Evolutionary conservation across 2,888 invertebrate species (phyloP).

Genomic region (Myopa testacea): DNA sequence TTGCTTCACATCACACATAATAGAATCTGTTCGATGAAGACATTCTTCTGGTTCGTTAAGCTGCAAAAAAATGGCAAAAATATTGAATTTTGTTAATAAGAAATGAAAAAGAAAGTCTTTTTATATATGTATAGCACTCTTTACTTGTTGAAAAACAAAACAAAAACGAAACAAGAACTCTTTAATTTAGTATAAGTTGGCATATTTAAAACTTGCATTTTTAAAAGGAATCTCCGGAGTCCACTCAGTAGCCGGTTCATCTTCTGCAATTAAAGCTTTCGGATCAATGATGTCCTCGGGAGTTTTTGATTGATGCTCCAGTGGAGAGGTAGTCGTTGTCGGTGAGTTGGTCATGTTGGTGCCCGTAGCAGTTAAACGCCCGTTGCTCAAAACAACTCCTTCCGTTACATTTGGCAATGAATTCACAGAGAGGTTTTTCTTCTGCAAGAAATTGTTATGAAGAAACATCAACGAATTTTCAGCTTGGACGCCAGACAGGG

Average conservation of each 20-base stretch:
- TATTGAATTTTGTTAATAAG: neutral
- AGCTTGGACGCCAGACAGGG: constrained; percentile 47
- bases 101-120: neutral
- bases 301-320: constrained; percentile 52
- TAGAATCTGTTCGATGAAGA: constrained; percentile 63
- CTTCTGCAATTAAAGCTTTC: constrained; percentile 75
- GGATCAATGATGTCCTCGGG: constrained; percentile 57
- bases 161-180: constrained; percentile 19
- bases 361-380: constrained; percentile 9
- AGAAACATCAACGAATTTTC: constrained; percentile 44
- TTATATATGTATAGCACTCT: no score
- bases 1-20: constrained; percentile 60
- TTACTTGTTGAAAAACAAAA: neutral
- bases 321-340: constrained; percentile 52
- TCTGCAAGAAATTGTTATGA: constrained; percentile 49
- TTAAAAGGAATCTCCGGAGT: constrained; percentile 93
- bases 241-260: constrained; percentile 86
- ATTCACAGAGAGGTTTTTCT: constrained; percentile 60
- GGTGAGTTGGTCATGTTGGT: constrained; percentile 47
- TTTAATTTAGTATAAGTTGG: neutral
- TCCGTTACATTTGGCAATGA: constrained; percentile 63
- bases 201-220: constrained; percentile 73
- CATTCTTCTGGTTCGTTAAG: constrained; percentile 65
- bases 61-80: constrained; percentile 51
- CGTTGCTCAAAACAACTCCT: constrained; percentile 57